Evolutionary conservation across 2,888 invertebrate genomes (phyloP), one percentile per base, ranked within the genome.

Genomic region (Volucella inflata): DNA sequence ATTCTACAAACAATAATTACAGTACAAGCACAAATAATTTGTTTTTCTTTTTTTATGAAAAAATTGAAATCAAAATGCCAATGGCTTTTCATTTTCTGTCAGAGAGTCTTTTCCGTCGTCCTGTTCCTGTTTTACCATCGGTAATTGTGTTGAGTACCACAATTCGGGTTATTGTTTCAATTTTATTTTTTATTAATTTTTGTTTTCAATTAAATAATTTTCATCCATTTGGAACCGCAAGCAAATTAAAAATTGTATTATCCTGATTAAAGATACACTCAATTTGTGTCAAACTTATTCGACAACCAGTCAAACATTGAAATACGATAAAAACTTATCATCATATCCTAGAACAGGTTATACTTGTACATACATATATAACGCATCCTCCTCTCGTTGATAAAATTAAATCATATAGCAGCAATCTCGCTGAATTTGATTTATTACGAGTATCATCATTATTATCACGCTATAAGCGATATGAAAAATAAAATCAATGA

Each of bases 231-330:
- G 3, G 11, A 17, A 38, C 48, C 36, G 48, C 12, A 38, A 59
- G 57, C 57, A 70, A 59, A 70, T 70, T 50, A 59, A 71, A 71
- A 30, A 71, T 59, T n/a, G 30, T 46, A 42, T 50, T 42, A 71
- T 50, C 12, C 50, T 53, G 71, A 59, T 60, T 71, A 71, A 59
- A 44, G 71, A 60, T 71, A 67, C 67, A 71, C 71, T 71, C 59
- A 59, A 71, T 71, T 60, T 48, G 11, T 48, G 40, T 16, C 14
- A 51, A 67, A 51, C 57, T 71, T 71, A 50, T 71, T 71, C 71
- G 50, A 50, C 71, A 71, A 16, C 16, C 44, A 2, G 2, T 44
- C 11, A 48, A 48, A 48, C 48, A 48, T 1, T 48, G 11, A 11
- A 48, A 21, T 21, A 51, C 8, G 44, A 4, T 21, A 4, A 44